Evolutionary conservation across 2,888 invertebrate species (phyloP), one percentile per base, ranked within the genome.

Genomic region (Limnephilus rhombicus): DNA sequence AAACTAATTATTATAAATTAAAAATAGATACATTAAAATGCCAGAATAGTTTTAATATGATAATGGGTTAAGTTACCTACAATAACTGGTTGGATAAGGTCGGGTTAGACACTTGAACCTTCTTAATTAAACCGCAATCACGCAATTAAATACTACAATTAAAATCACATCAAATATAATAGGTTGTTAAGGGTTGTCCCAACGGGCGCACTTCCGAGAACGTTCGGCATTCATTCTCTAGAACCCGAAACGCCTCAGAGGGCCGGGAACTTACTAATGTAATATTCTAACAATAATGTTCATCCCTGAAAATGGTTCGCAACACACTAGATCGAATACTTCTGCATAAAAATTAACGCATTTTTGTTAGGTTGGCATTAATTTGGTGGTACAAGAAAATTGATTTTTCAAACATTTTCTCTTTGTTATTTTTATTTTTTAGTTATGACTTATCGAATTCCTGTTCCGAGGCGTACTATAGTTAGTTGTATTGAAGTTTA

Each of bases 281-380:
- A 68, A 68, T n/a, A n/a, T 68, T 68, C 68, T 68, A 68, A 68
- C n/a, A 68, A 68, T 68, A 68, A 68, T 68, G 68, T 68, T 68
- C 68, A 68, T 68, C 68, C 68, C 68, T 68, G 68, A 68, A 68
- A 4, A 68, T 68, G 68, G 68, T n/a, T 9, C 24, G 2, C 2
- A 68, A 2, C 9, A 68, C 2, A 68, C 68, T 68, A 68, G 68
- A 68, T 24, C 9, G 68, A 9, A 24, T 18, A 4, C 24, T 7
- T 18, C n/a, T n/a, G 18, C 24, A 24, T n/a, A 24, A 24, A 68
- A 68, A 18, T 18, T 18, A 53, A 15, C 4, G 4, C 2, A 49
- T 0, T 15, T 3, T 0, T 49, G 3, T 49, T 49, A 15, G 49
- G 3, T n/a, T n/a, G n/a, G 12, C 11, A 45, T 13, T 15, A 15